Conservation (phyloP, 2,888 invertebrate genomes). For the Campaea margaritaria region DNA sequence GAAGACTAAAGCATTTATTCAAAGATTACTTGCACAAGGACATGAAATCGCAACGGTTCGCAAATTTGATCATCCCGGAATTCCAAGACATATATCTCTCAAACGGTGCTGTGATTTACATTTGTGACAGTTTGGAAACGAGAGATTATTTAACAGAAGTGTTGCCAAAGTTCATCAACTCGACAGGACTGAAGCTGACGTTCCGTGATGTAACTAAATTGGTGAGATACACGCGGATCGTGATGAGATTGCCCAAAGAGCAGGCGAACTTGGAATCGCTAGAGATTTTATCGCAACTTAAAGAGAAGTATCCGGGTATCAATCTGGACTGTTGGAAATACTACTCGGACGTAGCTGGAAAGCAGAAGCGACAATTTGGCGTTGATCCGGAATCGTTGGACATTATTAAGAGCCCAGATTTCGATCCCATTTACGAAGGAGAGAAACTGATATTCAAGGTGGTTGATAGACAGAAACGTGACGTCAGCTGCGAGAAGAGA, state of each 20-base stretch:
- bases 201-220: conserved; percentile 69
- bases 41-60: conserved; percentile 70
- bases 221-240: conserved; percentile 73
- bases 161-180: conserved; percentile 70
- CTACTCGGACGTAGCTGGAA: conserved; percentile 76
- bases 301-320: conserved; percentile 63
- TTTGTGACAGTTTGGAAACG: conserved; percentile 78
- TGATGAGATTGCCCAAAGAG: conserved; percentile 70
- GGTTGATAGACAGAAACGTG: conserved; percentile 73
- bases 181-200: conserved; percentile 69
- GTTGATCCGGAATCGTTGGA: conserved; percentile 75
- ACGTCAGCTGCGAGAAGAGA: conserved; percentile 62
- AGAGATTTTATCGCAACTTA: conserved; percentile 63
- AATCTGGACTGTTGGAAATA: conserved; percentile 77
- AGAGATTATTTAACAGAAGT: conserved; percentile 73
- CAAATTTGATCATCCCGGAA: conserved; percentile 72
- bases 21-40: conserved; percentile 77
- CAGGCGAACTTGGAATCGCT: conserved; percentile 67
- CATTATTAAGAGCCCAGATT: conserved; percentile 67
- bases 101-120: conserved; percentile 77
- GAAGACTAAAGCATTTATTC: conserved; percentile 71
- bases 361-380: conserved; percentile 77
- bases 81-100: conserved; percentile 77
- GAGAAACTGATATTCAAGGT: conserved; percentile 66
- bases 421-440: conserved; percentile 66